Evolutionary conservation across 2,888 invertebrate genomes (phyloP).

Genomic region (Vandiemenella viatica): DNA sequence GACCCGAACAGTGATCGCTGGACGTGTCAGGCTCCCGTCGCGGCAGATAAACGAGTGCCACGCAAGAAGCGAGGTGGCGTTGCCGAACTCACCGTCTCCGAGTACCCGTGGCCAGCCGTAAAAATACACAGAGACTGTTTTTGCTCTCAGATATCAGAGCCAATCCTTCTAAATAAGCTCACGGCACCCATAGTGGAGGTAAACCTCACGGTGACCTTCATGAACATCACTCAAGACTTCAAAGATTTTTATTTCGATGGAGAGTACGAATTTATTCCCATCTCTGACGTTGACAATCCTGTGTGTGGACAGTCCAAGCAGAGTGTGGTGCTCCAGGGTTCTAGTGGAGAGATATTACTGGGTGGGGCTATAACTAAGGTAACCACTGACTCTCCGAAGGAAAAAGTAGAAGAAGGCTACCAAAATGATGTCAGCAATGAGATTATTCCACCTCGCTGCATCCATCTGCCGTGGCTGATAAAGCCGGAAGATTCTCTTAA

Average conservation of each 20-base stretch:
- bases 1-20: conserved; percentile 50
- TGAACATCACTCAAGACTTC: conserved; percentile 71
- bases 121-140: conserved; percentile 55
- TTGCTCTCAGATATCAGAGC: conserved; percentile 57
- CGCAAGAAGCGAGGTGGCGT: conserved; percentile 30
- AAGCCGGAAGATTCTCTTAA: conserved; percentile 55
- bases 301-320: conserved; percentile 39
- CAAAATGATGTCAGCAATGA: not conserved
- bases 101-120: conserved; percentile 53
- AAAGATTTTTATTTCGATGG: conserved; percentile 61
- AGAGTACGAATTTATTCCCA: conserved; percentile 30
- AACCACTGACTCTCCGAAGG: conserved; percentile 13
- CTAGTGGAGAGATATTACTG: conserved; percentile 56
- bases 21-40: conserved; percentile 43
- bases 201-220: conserved; percentile 58
- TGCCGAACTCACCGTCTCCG: conserved; percentile 46
- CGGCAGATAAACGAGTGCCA: conserved; percentile 50
- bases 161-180: conserved; percentile 47
- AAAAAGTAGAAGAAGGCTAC: too few relatives aligned
- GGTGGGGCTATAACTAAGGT: conserved; percentile 34
- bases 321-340: conserved; percentile 37
- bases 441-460: conserved; percentile 47
- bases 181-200: conserved; percentile 58
- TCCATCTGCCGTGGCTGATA: conserved; percentile 62
- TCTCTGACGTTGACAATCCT: conserved; percentile 37